Evolutionary conservation across 2,888 invertebrate genomes (phyloP), one percentile per base, ranked within the genome.

Genomic region (Saturnia japonica): DNA sequence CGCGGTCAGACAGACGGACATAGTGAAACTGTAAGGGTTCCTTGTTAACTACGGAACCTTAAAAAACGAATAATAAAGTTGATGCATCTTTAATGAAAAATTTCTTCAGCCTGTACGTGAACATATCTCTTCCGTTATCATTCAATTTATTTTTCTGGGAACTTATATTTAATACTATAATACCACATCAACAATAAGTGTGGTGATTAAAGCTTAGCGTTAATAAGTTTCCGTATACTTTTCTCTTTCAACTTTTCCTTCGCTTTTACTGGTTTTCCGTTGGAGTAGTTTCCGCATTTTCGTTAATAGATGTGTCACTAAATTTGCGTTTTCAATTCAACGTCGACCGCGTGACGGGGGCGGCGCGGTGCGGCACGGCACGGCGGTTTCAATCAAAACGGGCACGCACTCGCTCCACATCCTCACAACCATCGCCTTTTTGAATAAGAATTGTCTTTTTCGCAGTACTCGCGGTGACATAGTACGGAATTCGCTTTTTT

Each of bases 401-500:
- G 85, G 91, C 92, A 93, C 93, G 93, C 93, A 93, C 90, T 90
- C 91, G 87, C 85, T 85, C 86, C 92, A 91, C 90, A 91, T 92
- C 93, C 91, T 89, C 89, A 85, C 88, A 89, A 88, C 86, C 84
- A 82, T 82, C 86, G 91, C 90, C 91, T 92, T 93, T 93, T 91
- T 90, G 93, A 93, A 94, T 94, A 93, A 93, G 93, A 94, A 93
- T 94, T 91, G 93, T 93, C 92, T 93, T 94, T 93, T 93, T 91
- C 92, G 83, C 88, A 86, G 88, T 87, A 86, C 85, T 88, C 88
- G 83, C 84, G 84, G 84, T 82, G 79, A 82, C 70, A 67, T 79
- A 88, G 79, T 88, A 82, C 78, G 90, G 91, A 90, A 76, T 77
- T 68, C 72, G 85, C 86, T 87, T 82, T 28, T 60, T 60, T 28